These are phyloP conservation scores for Cremastinae sp. DNA, from an alignment of 2,888 invertebrate species.

Conservation along the genomic window DNA sequence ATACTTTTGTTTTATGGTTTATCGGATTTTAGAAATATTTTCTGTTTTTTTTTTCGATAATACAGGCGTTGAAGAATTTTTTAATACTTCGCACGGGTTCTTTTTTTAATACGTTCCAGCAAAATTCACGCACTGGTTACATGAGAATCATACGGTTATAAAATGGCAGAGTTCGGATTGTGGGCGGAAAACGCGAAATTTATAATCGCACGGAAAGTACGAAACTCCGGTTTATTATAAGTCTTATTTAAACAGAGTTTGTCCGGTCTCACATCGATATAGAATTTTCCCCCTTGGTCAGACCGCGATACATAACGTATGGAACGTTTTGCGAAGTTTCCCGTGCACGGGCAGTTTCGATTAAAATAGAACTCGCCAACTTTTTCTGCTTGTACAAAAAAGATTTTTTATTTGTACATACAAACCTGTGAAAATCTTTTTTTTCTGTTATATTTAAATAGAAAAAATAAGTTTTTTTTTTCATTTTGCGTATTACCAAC, in stretches of 20 bases:
- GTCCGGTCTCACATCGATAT: constrained; percentile 2
- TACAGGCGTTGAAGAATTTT: too few species aligned
- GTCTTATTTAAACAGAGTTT: constrained; percentile 21
- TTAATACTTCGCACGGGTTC: too few species aligned
- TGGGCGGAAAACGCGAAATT: constrained; percentile 7
- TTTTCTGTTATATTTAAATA: too few species aligned
- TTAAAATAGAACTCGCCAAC: too few species aligned
- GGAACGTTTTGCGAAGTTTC: background rate
- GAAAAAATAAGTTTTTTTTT: too few species aligned
- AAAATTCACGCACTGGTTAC: too few species aligned
- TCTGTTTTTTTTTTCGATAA: background rate
- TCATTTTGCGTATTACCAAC: too few species aligned
- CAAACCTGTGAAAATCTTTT: too few species aligned
- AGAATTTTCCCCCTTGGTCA: constrained; percentile 5
- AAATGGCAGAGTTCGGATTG: too few species aligned
- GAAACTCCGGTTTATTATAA: constrained; percentile 8
- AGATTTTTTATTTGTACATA: too few species aligned
- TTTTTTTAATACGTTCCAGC: background rate
- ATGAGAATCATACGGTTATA: too few species aligned
- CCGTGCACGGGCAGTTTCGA: background rate
- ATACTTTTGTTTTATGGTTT: background rate
- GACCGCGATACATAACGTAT: constrained; percentile 15
- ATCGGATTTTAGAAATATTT: background rate
- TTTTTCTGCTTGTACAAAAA: too few species aligned
- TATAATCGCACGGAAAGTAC: constrained; percentile 2